Evolutionary conservation across 2,113 vertebrate species (phyloP).

Genomic region (Recurvirostra avosetta): DNA sequence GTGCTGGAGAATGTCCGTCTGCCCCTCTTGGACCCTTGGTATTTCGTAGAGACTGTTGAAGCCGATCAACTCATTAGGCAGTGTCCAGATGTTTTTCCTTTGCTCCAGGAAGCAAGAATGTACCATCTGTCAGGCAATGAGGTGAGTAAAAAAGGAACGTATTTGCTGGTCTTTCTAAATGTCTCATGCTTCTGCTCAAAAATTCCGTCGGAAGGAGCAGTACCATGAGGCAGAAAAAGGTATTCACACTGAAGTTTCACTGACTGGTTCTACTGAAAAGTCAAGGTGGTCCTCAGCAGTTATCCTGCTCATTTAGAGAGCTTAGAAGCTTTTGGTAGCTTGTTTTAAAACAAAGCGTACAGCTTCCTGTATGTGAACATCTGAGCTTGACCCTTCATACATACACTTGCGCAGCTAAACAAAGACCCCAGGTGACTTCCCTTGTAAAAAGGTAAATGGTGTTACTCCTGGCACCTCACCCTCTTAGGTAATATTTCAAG

Average conservation of each 20-base stretch:
- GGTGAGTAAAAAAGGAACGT: constrained; percentile 73
- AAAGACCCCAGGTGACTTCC: background rate
- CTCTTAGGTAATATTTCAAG: background rate
- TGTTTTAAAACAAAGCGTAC: background rate
- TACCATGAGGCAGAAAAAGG: background rate
- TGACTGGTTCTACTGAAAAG: background rate
- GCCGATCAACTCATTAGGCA: constrained; percentile 84
- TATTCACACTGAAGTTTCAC: background rate
- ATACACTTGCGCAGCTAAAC: background rate
- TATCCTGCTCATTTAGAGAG: background rate
- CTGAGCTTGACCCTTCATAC: background rate
- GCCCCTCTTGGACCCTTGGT: constrained; percentile 90
- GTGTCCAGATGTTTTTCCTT: constrained; percentile 86
- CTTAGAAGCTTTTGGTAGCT: background rate
- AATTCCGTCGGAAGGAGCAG: background rate
- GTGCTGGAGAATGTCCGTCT: constrained; percentile 84
- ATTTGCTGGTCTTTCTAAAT: background rate
- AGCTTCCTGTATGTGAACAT: background rate
- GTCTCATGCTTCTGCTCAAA: background rate
- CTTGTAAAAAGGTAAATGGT: background rate
- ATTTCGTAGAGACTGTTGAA: constrained; percentile 93
- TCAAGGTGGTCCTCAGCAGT: background rate
- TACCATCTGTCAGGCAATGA: constrained; percentile 93
- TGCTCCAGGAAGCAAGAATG: constrained; percentile 90
- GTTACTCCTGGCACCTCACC: background rate